phyloP scores from a whole-genome alignment of 2,797 vertebrate species.

The Chaunax sp. region DNA sequence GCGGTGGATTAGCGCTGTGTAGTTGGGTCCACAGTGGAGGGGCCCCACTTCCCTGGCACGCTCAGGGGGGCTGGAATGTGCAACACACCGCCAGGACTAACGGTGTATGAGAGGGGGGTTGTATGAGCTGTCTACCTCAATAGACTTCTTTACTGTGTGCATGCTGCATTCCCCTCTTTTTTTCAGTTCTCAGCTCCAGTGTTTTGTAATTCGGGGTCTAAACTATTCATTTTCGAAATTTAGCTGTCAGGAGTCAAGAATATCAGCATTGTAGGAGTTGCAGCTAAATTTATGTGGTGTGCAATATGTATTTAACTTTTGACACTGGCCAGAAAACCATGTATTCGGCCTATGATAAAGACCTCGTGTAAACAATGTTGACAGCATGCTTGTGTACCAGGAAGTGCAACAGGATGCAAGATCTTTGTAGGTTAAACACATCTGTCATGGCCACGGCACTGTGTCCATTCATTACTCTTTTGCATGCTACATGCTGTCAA shows the following conservation, averaged over 20 bases:
- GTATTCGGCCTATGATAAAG: constrained; percentile 44
- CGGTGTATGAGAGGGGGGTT: constrained; percentile 59
- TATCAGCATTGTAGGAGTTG: constrained; percentile 20
- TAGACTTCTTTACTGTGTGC: constrained; percentile 50
- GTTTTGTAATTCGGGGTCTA: constrained; percentile 23
- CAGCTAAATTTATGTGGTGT: neutral
- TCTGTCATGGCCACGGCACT: constrained; percentile 56
- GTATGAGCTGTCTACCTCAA: constrained; percentile 61
- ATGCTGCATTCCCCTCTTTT: constrained; percentile 13
- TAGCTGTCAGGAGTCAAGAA: neutral
- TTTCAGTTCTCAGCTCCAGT: constrained; percentile 13
- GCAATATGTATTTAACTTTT: constrained; percentile 22
- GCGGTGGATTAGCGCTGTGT: constrained; percentile 71
- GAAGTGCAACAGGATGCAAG: constrained; percentile 54
- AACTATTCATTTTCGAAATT: constrained; percentile 21
- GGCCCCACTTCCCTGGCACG: constrained; percentile 61
- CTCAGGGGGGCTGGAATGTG: constrained; percentile 69
- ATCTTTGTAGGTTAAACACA: constrained; percentile 64
- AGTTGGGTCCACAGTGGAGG: constrained; percentile 54
- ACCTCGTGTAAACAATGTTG: constrained; percentile 50
- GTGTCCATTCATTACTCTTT: constrained; percentile 59
- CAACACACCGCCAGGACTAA: constrained; percentile 63
- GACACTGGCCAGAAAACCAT: constrained; percentile 40
- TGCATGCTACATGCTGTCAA: constrained; percentile 48
- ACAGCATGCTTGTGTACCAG: constrained; percentile 59